Base-by-base conservation (phyloP, 2,797 vertebrate species). In the Macroramphosus scolopax region DNA sequence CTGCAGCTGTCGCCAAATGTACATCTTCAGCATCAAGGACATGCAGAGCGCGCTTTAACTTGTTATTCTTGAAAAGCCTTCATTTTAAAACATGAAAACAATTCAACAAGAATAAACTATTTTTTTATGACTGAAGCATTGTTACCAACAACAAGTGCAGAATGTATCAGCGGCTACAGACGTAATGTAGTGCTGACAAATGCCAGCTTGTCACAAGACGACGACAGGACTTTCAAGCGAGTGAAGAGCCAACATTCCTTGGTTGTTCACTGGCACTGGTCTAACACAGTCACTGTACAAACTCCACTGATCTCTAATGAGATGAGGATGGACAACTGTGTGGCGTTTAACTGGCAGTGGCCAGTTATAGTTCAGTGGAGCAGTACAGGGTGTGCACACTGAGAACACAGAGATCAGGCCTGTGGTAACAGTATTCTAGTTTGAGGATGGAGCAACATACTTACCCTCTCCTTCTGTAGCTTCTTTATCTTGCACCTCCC, bases 1-100 rank as follows among this genome's bases (percentile, higher is more conserved):
- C 92, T 89, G 91, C 93, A 94, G 88, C 89, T 84, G 89, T 89
- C 83, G 89, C 87, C 51, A 77, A 63, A 75, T 72, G 63, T 58
- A 87, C 75, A 86, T 70, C 52, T 73, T 79, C 68, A 86, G 80
- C 72, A 78, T 78, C 71, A 82, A 78, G 72, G 56, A 69, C 87
- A 88, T 88, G 84, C 87, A 87, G 52, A 73, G 25, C 82, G 85
- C 83, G 85, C 80, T 77, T 69, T 48, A 41, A 75, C 68, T 68
- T 74, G 68, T 74, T 46, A 77, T 78, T 83, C 66, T 82, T 77
- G 49, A 28, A 75, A 82, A 77, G 71, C 72, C 64, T 82, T 82
- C 65, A 78, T 30, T 68, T 72, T 32, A 63, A 24, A 63, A 68
- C 44, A 81, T 74, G 50, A 78, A 66, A 74, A 75, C 45, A 61